Base-by-base conservation (phyloP, 2,888 invertebrate species). In the Mesorhabditis sp. region DNA sequence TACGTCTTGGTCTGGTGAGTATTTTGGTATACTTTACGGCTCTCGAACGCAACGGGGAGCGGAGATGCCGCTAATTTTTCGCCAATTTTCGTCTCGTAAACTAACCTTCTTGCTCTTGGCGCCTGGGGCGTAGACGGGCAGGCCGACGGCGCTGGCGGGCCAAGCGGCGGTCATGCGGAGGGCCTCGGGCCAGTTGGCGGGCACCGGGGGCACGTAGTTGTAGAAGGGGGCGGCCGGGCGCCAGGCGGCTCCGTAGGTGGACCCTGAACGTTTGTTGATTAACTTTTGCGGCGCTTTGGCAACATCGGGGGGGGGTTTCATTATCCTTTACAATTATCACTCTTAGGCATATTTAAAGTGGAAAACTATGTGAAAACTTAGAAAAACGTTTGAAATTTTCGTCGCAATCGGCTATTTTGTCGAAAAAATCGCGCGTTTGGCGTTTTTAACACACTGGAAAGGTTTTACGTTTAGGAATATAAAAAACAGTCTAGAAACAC, bases 161-260 rank as follows among this genome's bases (percentile, higher is more conserved):
- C 82, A 81, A 72, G 76, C 75, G 68, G 80, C 80, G 71, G 80
- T 78, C 71, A 79, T 73, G 68, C 76, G 70, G 69, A 73, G 70
- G 45, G 78, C 77, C 63, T 50, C 58, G 43, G 80, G 82, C 85
- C 85, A 85, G 77, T 85, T 85, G 70, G 83, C 80, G 45, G 85
- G 85, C 66, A 84, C 80, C 45, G 85, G 85, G 44, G 85, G 85
- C 28, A 83, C 83, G 77, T 86, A 86, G 78, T 83, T 83, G 81
- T 82, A 85, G 80, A 86, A 85, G 68, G 85, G 85, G 28, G 83
- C 79, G 45, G 83, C 82, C 67, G 85, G 85, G 64, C 85, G 73
- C 83, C 83, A 83, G 13, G 80, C 80, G 45, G 84, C 82, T 71
- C 84, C 84, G 73, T 84, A 83, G 50, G 84, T 84, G 5, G 83